phyloP scores from a whole-genome alignment of 92 coral and sea anemone species.

The Isaurus tuberculatus region DNA sequence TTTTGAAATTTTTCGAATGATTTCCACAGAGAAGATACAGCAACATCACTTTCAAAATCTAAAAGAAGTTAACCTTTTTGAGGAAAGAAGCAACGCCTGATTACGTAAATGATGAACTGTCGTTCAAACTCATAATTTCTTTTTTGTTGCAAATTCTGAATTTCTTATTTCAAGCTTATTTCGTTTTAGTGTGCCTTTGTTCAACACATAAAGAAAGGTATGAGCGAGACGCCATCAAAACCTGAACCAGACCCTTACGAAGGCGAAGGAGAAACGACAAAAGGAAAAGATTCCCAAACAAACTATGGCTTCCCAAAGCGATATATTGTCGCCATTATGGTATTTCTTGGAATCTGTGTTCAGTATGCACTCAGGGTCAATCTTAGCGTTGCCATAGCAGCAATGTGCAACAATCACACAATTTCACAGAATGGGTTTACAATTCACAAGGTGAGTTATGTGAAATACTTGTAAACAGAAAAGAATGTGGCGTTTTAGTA shows the following conservation, averaged over 20 bases:
- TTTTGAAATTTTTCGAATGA: too few species aligned
- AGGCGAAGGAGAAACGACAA: conserved; percentile 63
- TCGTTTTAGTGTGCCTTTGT: background rate
- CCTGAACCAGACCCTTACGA: conserved; percentile 82
- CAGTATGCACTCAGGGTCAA: conserved; percentile 97
- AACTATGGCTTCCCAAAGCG: conserved; percentile 87
- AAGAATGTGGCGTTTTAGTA: too few species aligned
- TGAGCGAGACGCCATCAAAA: conserved; percentile 51
- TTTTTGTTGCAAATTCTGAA: background rate
- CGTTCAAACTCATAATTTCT: background rate
- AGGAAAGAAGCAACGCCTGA: too few species aligned
- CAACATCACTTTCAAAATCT: too few species aligned
- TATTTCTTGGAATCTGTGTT: conserved; percentile 92
- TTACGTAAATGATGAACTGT: too few species aligned
- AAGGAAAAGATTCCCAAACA: conserved; percentile 38
- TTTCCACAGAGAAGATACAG: too few species aligned
- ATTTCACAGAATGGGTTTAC: conserved; percentile 92
- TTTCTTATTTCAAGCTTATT: background rate
- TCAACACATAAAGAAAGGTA: background rate
- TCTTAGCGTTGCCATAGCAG: conserved; percentile 94
- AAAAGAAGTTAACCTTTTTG: too few species aligned
- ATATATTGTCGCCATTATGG: conserved; percentile 90
- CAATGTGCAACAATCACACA: conserved; percentile 95
- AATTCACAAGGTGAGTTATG: conserved; percentile 71
- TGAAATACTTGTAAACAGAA: too few species aligned